A percentile compares a stretch with the other conserved stretches of the same genome.
Conservation (phyloP, 2,113 vertebrate species). For the Tonatia bakeri region DNA sequence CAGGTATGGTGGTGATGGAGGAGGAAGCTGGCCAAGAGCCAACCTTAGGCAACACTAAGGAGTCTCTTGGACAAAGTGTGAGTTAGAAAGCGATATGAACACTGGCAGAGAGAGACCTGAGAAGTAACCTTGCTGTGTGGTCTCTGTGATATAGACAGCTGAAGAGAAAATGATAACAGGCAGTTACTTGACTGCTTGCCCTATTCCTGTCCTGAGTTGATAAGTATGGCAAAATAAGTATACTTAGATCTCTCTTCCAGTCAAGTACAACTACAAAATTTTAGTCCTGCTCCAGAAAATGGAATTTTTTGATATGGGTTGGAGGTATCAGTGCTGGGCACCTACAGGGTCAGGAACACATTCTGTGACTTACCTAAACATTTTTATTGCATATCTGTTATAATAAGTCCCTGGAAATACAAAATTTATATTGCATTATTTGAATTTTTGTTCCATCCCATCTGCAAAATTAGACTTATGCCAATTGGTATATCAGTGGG, state of each 20-base stretch:
- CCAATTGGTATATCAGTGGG: not conserved
- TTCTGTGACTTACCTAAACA: not conserved
- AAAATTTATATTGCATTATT: not conserved
- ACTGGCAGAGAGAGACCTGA: not conserved
- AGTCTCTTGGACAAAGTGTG: not conserved
- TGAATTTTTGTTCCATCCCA: not conserved
- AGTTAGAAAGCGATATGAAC: constrained; percentile 11
- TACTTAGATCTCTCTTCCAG: not conserved
- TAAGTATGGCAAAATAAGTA: not conserved
- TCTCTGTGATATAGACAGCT: not conserved
- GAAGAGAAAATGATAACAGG: not conserved
- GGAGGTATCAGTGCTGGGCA: not conserved
- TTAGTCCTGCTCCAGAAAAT: not conserved
- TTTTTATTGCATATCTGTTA: not conserved
- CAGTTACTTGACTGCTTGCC: not conserved
- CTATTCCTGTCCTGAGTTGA: not conserved
- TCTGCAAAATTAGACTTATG: constrained; percentile 24
- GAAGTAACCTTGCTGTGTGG: not conserved
- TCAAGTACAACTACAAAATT: not conserved
- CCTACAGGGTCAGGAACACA: not conserved
- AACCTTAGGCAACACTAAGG: not conserved
- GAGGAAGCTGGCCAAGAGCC: not conserved
- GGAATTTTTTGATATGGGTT: not conserved
- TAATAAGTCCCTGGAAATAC: not conserved
- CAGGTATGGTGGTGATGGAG: not conserved